phyloP scores from a whole-genome alignment of 2,888 invertebrate species.

The Acleris literana region DNA sequence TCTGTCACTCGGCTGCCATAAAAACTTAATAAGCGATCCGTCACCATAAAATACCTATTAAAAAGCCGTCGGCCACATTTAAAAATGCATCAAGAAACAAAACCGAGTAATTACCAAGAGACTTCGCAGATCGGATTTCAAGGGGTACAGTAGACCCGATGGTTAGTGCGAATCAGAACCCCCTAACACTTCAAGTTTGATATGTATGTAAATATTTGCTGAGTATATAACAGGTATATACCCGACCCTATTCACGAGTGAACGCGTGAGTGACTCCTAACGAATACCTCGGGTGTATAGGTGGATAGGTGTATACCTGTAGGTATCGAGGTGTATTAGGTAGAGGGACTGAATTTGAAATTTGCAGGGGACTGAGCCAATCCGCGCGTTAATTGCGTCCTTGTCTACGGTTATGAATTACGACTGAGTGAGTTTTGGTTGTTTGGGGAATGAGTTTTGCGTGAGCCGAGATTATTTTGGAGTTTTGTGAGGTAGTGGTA shows the following conservation, averaged over 20 bases:
- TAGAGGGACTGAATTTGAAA: conserved; percentile 67
- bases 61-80: conserved; percentile 82
- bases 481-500: not conserved
- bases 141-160: conserved; percentile 47
- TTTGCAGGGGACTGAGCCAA: conserved; percentile 53
- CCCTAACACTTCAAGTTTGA: conserved; percentile 61
- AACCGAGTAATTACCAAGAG: conserved; percentile 83
- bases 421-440: conserved; percentile 30
- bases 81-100: conserved; percentile 83
- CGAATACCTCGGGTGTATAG: conserved; percentile 61
- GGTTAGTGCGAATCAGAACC: conserved; percentile 39
- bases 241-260: conserved; percentile 75
- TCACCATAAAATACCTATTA: conserved; percentile 84
- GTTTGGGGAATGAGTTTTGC: conserved; percentile 22
- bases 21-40: conserved; percentile 83
- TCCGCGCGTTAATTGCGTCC: conserved; percentile 73
- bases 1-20: conserved; percentile 78
- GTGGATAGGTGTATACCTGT: conserved; percentile 46
- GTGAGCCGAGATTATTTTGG: conserved; percentile 24
- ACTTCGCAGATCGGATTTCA: conserved; percentile 75
- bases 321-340: conserved; percentile 52
- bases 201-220: conserved; percentile 81
- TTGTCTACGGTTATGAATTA: conserved; percentile 54
- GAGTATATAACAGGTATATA: conserved; percentile 72
- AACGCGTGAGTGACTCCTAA: conserved; percentile 77